Evolutionary conservation across 2,113 vertebrate genomes (phyloP).

Genomic region (Lates calcarifer): DNA sequence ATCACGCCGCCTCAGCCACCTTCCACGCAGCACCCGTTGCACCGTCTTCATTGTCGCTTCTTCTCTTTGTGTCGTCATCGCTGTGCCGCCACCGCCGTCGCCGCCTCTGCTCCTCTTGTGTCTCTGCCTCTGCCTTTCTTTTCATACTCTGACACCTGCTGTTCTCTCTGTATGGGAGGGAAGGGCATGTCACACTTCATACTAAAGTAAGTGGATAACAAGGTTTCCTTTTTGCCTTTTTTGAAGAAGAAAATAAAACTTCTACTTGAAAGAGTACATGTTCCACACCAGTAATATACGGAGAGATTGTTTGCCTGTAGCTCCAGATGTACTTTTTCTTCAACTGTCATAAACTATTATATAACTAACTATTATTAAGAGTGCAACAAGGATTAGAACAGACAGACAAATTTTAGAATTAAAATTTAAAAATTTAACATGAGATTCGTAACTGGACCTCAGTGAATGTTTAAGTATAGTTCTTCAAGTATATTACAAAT

Average conservation of each 20-base stretch:
- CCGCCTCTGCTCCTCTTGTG: constrained; percentile 30
- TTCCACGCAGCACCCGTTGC: constrained; percentile 58
- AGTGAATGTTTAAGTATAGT: too few species aligned
- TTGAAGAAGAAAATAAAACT: background rate
- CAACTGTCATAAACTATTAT: too few species aligned
- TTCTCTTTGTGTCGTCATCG: constrained; percentile 36
- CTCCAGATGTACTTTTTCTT: background rate
- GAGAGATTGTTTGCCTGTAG: background rate
- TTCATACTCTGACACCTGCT: constrained; percentile 34
- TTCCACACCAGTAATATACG: background rate
- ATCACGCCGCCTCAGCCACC: constrained; percentile 61
- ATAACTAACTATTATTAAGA: too few species aligned
- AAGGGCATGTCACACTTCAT: constrained; percentile 24
- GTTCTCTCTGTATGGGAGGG: constrained; percentile 26
- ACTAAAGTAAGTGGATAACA: constrained; percentile 9
- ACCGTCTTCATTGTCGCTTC: constrained; percentile 52
- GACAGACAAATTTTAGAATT: too few species aligned
- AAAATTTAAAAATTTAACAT: too few species aligned
- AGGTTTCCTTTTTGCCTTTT: background rate
- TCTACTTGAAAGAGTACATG: fast-evolving
- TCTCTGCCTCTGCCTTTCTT: constrained; percentile 5
- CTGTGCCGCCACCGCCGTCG: constrained; percentile 24
- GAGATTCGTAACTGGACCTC: too few species aligned
- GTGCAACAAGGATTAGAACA: too few species aligned
- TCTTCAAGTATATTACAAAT: too few species aligned